Evolutionary conservation across 2,888 invertebrate species (phyloP).

Genomic region (Athrips mouffetella): DNA sequence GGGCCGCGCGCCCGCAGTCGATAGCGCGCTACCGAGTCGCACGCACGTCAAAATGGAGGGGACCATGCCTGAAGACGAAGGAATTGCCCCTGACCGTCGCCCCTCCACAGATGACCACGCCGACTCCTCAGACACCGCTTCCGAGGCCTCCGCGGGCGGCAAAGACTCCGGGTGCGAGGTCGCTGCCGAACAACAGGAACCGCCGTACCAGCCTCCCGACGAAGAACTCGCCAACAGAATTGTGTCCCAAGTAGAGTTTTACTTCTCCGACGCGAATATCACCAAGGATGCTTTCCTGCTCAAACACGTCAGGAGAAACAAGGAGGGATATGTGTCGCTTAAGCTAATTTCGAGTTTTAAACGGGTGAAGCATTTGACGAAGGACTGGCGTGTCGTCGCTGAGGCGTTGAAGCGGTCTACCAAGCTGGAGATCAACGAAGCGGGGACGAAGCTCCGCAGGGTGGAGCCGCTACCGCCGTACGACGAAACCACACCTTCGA

Average conservation of each 20-base stretch:
- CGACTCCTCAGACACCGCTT: constrained; percentile 82
- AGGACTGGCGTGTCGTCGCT: constrained; percentile 96
- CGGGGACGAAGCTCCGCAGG: constrained; percentile 92
- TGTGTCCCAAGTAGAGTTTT: constrained; percentile 94
- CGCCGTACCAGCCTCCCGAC: constrained; percentile 83
- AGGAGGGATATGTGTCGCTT: constrained; percentile 96
- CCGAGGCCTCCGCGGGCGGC: constrained; percentile 80
- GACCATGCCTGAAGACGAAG: constrained; percentile 62
- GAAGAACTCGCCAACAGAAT: constrained; percentile 89
- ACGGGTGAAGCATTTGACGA: constrained; percentile 94
- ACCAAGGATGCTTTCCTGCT: constrained; percentile 96
- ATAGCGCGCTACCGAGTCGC: constrained; percentile 59
- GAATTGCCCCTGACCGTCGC: constrained; percentile 68
- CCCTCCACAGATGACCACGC: constrained; percentile 80
- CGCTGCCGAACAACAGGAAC: constrained; percentile 70
- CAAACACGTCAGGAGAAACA: constrained; percentile 96
- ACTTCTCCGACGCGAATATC: constrained; percentile 97
- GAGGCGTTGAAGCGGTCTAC: constrained; percentile 87
- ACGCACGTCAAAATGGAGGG: constrained; percentile 67
- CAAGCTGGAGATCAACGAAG: constrained; percentile 92
- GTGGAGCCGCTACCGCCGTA: constrained; percentile 90
- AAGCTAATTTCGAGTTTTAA: constrained; percentile 97
- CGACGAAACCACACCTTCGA: constrained; percentile 94
- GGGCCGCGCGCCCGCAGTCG: constrained; percentile 73
- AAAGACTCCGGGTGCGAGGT: constrained; percentile 85